Percentiles rank a stretch among this genome's conserved stretches.
Conservation (phyloP, 1,140 invertebrate genomes). For the Euglossa dilemma region DNA sequence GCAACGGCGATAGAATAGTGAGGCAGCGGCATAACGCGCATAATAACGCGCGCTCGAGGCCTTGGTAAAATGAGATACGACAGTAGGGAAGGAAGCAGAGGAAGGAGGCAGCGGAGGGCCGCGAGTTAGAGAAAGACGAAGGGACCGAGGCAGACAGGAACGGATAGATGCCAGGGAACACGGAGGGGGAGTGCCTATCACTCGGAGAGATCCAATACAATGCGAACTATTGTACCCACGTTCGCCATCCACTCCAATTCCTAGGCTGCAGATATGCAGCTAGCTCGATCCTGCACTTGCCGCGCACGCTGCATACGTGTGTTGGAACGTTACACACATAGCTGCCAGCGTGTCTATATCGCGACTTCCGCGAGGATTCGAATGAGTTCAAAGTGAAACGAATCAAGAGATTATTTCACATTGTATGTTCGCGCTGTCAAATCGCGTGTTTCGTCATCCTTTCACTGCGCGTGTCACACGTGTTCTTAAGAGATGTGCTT, state of each 20-base stretch:
- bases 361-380: neutral
- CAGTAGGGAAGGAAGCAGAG: slow-evolving; percentile 42
- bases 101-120: slow-evolving; percentile 15
- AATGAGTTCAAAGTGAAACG: neutral
- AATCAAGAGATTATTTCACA: slow-evolving; percentile 1
- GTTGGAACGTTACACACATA: slow-evolving; percentile 14
- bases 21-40: slow-evolving; percentile 59
- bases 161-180: slow-evolving; percentile 12
- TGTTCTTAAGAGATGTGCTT: neutral
- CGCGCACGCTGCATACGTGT: slow-evolving; percentile 36
- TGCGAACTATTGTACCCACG: slow-evolving; percentile 70
- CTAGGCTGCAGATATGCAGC: slow-evolving; percentile 67
- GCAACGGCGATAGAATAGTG: slow-evolving; percentile 64
- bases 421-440: neutral
- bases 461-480: neutral
- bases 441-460: slow-evolving; percentile 5
- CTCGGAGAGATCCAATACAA: slow-evolving; percentile 68
- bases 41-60: slow-evolving; percentile 61
- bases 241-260: slow-evolving; percentile 71
- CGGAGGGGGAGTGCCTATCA: slow-evolving; percentile 54
- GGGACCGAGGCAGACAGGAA: slow-evolving; percentile 26
- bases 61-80: slow-evolving; percentile 67
- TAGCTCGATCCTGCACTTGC: slow-evolving; percentile 51
- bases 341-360: neutral
- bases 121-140: neutral